Conservation (phyloP, 2,113 vertebrate species). For the Numida meleagris region DNA sequence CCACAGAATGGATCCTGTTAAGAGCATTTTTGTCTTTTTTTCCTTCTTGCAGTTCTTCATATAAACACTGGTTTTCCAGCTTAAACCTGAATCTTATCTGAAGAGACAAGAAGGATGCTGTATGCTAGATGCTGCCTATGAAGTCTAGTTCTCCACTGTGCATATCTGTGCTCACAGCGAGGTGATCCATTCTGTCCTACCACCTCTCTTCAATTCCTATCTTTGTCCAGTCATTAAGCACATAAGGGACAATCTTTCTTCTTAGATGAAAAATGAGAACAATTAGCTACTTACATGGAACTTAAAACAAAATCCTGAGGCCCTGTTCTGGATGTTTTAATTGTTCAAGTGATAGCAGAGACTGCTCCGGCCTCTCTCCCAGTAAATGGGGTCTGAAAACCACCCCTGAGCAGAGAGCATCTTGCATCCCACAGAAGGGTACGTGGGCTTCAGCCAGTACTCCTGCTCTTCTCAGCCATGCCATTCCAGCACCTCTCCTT, state of each 20-base stretch:
- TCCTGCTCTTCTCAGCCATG: neutral
- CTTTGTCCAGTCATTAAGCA: neutral
- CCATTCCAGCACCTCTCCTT: neutral
- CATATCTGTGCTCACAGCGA: accelerated
- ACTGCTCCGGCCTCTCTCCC: neutral
- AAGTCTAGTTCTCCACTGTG: neutral
- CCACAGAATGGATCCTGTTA: neutral
- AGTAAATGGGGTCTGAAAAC: neutral
- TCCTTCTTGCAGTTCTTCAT: neutral
- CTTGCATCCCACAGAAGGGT: no score
- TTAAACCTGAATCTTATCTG: neutral
- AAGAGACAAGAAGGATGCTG: neutral
- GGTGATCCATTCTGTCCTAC: neutral
- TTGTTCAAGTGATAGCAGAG: neutral
- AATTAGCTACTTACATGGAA: neutral
- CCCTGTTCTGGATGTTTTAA: neutral
- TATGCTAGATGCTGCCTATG: neutral
- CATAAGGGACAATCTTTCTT: neutral
- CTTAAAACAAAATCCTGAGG: neutral
- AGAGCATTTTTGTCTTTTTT: accelerated
- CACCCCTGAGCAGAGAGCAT: accelerated
- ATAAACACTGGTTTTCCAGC: neutral
- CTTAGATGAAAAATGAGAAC: neutral
- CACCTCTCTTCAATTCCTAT: neutral
- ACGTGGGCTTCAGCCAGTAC: neutral